phyloP scores from a whole-genome alignment of 2,113 vertebrate species.

The Stercorarius parasiticus region DNA sequence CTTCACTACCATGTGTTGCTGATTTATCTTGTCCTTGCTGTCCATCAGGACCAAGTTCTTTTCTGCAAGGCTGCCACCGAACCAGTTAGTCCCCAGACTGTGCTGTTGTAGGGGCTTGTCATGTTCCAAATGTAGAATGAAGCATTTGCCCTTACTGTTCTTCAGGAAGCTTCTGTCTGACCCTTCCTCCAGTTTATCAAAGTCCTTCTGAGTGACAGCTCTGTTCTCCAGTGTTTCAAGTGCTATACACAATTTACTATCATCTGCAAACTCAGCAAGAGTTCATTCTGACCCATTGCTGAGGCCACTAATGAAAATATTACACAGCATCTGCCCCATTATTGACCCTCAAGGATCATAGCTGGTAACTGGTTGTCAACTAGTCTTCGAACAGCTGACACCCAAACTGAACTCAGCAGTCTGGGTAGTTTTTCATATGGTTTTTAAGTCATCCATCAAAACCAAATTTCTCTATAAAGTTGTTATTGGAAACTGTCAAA shows the following conservation, averaged over 20 bases:
- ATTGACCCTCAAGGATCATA: neutral
- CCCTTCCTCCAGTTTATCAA: neutral
- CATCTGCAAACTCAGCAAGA: neutral
- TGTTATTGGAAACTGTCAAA: neutral
- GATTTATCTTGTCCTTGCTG: neutral
- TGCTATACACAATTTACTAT: neutral
- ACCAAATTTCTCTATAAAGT: neutral
- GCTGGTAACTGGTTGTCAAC: neutral
- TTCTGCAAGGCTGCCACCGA: neutral
- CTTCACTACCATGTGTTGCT: neutral
- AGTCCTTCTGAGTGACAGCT: neutral
- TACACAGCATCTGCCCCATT: neutral
- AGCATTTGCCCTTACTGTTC: neutral
- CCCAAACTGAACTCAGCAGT: neutral
- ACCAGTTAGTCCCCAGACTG: neutral
- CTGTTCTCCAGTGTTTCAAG: neutral
- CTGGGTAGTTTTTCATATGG: neutral
- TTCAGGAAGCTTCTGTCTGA: neutral
- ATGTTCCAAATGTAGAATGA: neutral
- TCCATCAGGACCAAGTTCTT: neutral
- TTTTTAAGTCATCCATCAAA: neutral
- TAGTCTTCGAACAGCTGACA: neutral
- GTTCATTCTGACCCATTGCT: neutral
- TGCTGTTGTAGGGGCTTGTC: neutral
- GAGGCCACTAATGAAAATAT: neutral